phyloP scores from a whole-genome alignment of 2,797 vertebrate species.

The Delichon dasypus region DNA sequence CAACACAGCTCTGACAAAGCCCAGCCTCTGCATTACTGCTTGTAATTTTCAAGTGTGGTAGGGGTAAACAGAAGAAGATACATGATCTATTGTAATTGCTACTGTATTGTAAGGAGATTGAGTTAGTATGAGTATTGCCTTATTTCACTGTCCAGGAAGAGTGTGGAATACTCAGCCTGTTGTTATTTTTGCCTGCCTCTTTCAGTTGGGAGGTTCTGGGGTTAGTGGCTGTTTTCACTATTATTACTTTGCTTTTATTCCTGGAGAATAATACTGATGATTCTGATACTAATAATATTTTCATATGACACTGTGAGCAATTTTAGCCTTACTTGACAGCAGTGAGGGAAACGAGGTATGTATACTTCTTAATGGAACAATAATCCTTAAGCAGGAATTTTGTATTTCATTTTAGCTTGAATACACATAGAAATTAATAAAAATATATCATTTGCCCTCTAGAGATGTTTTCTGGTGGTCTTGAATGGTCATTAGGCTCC shows the following conservation, averaged over 20 bases:
- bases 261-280: not conserved
- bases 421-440: not conserved
- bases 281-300: not conserved
- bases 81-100: not conserved
- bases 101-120: not conserved
- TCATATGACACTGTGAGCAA: not conserved
- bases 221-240: not conserved
- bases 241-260: not conserved
- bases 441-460: not conserved
- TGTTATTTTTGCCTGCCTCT: not conserved
- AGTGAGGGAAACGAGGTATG: not conserved
- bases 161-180: not conserved
- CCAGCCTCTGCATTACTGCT: not conserved
- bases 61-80: not conserved
- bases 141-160: not conserved
- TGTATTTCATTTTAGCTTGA: not conserved
- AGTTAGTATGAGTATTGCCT: not conserved
- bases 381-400: not conserved
- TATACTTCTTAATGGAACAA: not conserved
- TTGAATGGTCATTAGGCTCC: not conserved
- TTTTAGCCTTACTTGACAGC: not conserved
- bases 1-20: not conserved
- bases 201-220: not conserved
- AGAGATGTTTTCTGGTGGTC: not conserved
- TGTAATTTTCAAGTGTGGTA: not conserved